A percentile compares a stretch with the other conserved stretches of the same genome.
phyloP scores from a whole-genome alignment of 2,888 invertebrate genomes.

The Nezara viridula region DNA sequence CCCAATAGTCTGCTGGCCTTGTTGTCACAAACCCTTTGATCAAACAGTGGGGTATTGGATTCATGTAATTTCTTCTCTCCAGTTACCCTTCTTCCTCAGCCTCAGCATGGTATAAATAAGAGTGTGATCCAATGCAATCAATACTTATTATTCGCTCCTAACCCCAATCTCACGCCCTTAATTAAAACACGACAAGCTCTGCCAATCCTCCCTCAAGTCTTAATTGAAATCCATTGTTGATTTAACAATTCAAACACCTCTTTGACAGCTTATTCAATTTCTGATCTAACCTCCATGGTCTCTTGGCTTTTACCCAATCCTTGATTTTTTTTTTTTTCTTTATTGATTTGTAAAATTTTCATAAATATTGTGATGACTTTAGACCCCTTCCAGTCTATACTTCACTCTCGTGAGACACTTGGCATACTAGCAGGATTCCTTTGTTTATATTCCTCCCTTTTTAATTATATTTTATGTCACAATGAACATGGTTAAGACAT shows the following conservation, averaged over 20 bases:
- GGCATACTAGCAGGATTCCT: neutral
- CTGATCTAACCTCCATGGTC: conserved; percentile 50
- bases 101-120: conserved; percentile 58
- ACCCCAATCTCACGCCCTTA: conserved; percentile 58
- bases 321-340: conserved; percentile 36
- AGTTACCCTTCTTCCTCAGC: conserved; percentile 38
- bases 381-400: neutral
- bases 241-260: conserved; percentile 60
- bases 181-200: conserved; percentile 59
- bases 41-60: conserved; percentile 61
- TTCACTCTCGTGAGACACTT: neutral
- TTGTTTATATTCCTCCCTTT: neutral
- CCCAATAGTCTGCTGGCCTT: conserved; percentile 54
- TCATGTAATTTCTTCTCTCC: conserved; percentile 60
- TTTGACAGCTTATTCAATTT: conserved; percentile 60
- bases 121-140: conserved; percentile 60
- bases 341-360: conserved; percentile 31
- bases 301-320: conserved; percentile 32
- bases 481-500: no score
- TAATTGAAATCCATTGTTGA: conserved; percentile 61
- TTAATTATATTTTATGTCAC: no score
- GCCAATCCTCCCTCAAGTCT: conserved; percentile 59
- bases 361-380: conserved; percentile 44
- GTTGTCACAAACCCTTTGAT: conserved; percentile 61
- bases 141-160: conserved; percentile 61